Evolutionary conservation across 2,888 invertebrate species (phyloP), one percentile per base, ranked within the genome.

Genomic region (Diarsia dahlii): DNA sequence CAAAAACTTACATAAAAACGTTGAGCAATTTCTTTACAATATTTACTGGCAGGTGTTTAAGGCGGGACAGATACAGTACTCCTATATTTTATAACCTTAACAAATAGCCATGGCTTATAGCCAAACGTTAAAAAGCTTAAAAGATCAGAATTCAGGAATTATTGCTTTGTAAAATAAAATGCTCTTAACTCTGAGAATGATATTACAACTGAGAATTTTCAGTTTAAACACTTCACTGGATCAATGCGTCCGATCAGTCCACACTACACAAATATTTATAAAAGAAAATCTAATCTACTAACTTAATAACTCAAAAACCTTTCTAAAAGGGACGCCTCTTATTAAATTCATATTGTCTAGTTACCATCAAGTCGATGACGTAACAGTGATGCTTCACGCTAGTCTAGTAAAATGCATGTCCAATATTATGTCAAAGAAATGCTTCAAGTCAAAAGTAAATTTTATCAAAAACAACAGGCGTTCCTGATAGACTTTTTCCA

Each of bases 241-340:
- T 81, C 62, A 77, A 90, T 87, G 89, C 88, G 84, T 86, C 86
- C 81, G 86, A 84, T 87, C 85, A 84, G 81, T 89, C 90, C 89
- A 91, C 89, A 85, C 90, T 92, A 91, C 92, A 93, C 90, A 94
- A 94, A 94, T 81, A 92, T 86, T 90, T 94, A 92, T 90, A 94
- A 95, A 95, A 92, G 89, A 92, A 93, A 81, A 88, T 84, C 85
- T 86, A 86, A 73, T 91, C 91, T 94, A 93, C 89, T 90, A 95
- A 93, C 92, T 91, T 92, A 92, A 89, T 85, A 89, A 87, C 89
- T 86, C 87, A 90, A 90, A 87, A 91, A 84, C 86, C 91, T 91
- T 91, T 91, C 90, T 90, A 91, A 91, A 94, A 94, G 92, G 92
- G 90, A 81, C 75, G 80, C 79, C 75, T 71, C 78, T 78, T 80